These are phyloP conservation scores for Lasioglossum lativentre DNA, from an alignment of 2,888 invertebrate species.

Conservation along the genomic window DNA sequence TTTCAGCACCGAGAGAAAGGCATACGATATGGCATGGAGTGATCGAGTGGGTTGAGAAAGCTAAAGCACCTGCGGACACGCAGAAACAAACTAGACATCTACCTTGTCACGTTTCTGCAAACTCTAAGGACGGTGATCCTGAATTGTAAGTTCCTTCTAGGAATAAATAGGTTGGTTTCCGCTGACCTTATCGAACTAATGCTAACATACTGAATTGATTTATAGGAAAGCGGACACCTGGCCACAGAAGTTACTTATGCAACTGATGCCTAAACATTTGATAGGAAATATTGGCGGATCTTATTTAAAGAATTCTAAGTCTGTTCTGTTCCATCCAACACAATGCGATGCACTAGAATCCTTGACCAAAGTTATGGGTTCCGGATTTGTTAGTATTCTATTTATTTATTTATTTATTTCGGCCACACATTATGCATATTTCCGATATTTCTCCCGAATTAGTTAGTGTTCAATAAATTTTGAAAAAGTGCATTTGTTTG, in stretches of 20 bases:
- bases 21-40: constrained; percentile 92
- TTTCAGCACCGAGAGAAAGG: constrained; percentile 85
- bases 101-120: constrained; percentile 91
- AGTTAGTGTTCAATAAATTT: too few species aligned
- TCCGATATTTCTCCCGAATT: too few species aligned
- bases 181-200: background rate
- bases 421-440: background rate
- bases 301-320: constrained; percentile 96
- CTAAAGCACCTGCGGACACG: constrained; percentile 91
- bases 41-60: constrained; percentile 97
- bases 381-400: constrained; percentile 92
- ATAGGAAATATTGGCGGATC: constrained; percentile 96
- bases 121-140: constrained; percentile 93
- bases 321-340: constrained; percentile 95
- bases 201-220: background rate
- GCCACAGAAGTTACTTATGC: constrained; percentile 97
- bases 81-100: constrained; percentile 91
- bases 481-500: background rate
- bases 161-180: background rate
- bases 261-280: constrained; percentile 96
- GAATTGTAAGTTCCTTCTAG: constrained; percentile 88
- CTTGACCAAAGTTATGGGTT: constrained; percentile 96
- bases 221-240: constrained; percentile 94
- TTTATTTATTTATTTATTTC: background rate
- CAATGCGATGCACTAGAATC: constrained; percentile 94